Evolutionary conservation across 2,797 vertebrate species (phyloP), one percentile per base, ranked within the genome.

Genomic region (Vespertilio murinus): DNA sequence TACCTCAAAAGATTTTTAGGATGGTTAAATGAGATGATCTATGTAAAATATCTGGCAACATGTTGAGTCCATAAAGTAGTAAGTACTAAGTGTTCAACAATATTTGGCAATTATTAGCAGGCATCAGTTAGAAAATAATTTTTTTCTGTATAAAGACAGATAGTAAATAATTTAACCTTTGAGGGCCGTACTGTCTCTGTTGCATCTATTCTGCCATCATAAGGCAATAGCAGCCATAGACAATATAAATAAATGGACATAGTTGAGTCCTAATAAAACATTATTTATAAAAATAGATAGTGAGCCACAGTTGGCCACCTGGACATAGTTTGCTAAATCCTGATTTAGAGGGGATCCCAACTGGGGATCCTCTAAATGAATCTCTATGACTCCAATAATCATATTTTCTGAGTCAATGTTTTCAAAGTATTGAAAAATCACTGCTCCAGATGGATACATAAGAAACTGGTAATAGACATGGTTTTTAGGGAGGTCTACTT

Each of bases 1-100:
- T 80, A 64, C 20, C 14, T 47, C 22, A 92, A 88, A 94, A 89
- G 8, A 80, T 85, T 61, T 61, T 85, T 74, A 75, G 30, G 20
- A 75, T 61, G 54, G 74, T 79, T 91, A 91, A 88, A 80, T 85
- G 25, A 65, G 30, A 40, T 75, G 4, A 70, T 35, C 16, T 80
- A 42, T 5, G 79, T 80, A 92, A 94, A 91, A 89, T 88, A 74
- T 38, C 23, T 70, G 82, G 30, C 45, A 90, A 87, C 7, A 87
- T 40, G n/a, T 33, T 73, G 56, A 71, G 38, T 28, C 25, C 9
- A 91, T 79, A 94, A 86, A 95, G 56, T 54, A 91, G 38, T 69
- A 71, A 93, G 25, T 30, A 3, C 25, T 87, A 28, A 59, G 25
- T 30, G 11, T 59, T 59, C 25, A 95, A 83, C 10, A 86, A 65